Evolutionary conservation across 2,113 vertebrate genomes (phyloP).

Genomic region (Boulengeromyrus knoepffleri): DNA sequence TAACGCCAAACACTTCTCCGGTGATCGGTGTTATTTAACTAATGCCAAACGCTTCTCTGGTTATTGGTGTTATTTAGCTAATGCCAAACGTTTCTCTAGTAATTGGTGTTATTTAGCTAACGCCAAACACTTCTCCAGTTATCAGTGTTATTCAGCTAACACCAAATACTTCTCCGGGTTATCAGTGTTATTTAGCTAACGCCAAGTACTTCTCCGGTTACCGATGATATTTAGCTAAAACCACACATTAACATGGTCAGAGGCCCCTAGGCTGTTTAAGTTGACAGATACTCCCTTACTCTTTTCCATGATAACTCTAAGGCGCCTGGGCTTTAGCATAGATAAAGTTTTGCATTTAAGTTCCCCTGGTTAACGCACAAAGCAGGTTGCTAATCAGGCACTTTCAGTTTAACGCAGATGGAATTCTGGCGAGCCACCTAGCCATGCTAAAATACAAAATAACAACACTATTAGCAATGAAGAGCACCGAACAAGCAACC

Average conservation of each 20-base stretch:
- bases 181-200: background rate
- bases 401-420: background rate
- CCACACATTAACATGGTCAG: background rate
- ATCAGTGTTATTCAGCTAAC: background rate
- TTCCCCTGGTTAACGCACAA: background rate
- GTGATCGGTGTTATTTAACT: background rate
- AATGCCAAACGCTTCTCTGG: background rate
- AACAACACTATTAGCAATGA: background rate
- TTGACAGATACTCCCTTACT: background rate
- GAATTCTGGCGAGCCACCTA: background rate
- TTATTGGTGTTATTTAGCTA: too few relatives aligned
- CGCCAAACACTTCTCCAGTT: background rate
- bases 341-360: background rate
- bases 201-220: too few relatives aligned
- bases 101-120: background rate
- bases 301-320: background rate
- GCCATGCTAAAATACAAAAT: background rate
- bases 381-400: background rate
- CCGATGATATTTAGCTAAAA: background rate
- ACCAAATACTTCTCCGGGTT: background rate
- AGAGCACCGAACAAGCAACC: background rate
- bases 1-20: background rate
- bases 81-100: background rate
- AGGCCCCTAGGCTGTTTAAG: background rate
- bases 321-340: background rate